These are phyloP conservation scores for Darevskia nairensis DNA, from an alignment of 2,797 vertebrate genomes.

Conservation along the genomic window DNA sequence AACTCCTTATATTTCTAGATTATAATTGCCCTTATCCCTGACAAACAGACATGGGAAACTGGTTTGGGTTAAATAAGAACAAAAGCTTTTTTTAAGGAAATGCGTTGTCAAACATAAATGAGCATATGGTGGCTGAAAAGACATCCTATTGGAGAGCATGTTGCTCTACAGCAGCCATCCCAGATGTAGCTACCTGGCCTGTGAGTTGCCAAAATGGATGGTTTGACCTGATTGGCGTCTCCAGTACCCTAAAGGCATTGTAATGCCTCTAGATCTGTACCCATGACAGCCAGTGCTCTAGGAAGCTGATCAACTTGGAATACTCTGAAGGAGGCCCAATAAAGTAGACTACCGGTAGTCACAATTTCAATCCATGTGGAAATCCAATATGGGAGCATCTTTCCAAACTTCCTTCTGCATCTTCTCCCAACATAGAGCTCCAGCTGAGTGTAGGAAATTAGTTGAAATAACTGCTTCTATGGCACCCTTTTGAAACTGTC, in stretches of 20 bases:
- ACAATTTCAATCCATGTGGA: neutral
- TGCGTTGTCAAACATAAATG: neutral
- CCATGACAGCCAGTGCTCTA: neutral
- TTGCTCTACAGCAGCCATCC: neutral
- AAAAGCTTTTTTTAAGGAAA: neutral
- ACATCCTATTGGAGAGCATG: neutral
- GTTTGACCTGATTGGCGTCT: neutral
- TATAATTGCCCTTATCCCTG: neutral
- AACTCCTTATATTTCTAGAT: neutral
- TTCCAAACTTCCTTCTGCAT: neutral
- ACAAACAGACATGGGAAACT: neutral
- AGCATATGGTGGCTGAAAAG: neutral
- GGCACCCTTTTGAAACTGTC: neutral
- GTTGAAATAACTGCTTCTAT: slow-evolving; percentile 33
- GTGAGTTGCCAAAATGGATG: neutral
- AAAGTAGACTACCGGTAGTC: neutral
- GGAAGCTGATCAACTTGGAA: neutral
- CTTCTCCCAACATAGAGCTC: neutral
- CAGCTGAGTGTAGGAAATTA: neutral
- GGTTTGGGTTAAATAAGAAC: neutral
- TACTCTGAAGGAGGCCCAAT: neutral
- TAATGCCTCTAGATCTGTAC: neutral
- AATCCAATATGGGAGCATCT: neutral
- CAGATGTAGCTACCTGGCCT: neutral
- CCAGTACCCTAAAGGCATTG: neutral